Base-by-base conservation (phyloP, 2,888 invertebrate genomes). In the Lepetodrilus schrolli region DNA sequence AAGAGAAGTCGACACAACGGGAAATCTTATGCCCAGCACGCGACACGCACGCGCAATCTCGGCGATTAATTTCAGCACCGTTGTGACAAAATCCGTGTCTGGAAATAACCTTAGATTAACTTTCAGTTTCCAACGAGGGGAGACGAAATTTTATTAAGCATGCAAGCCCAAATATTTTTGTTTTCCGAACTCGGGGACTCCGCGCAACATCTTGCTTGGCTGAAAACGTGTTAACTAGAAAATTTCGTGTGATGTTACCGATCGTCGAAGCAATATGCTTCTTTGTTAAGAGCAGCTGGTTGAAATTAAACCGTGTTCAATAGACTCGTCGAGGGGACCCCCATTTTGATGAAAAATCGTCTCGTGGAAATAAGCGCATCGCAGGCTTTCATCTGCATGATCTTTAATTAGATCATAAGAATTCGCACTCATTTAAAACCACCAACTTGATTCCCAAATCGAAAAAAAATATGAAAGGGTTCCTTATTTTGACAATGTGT, bases 401-500 rank as follows among this genome's bases (percentile, higher is more conserved):
- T 26, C 17, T 58, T 58, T 58, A 58, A 58, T 58, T 58, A 30
- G 58, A 58, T 58, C 58, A 58, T 17, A 58, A 58, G 58, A 58
- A 21, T 13, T 4, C 58, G 10, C n/a, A 34, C 58, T 58, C 58
- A 58, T 58, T 58, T 21, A 58, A 34, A 17, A 17, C 26, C 30
- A 1, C 34, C 58, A 30, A n/a, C 58, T 58, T 58, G 13, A 26
- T 58, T 13, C 7, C 58, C 5, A 34, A 26, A n/a, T 13, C n/a
- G 21, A 23, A 58, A 30, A 58, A n/a, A n/a, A n/a, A n/a, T n/a
- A 58, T 58, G 58, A 58, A 58, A 58, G 58, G 34, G 17, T 17
- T 30, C 58, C n/a, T 23, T 58, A 58, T 58, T 58, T 58, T 58
- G 58, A 58, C 58, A 58, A 58, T 58, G n/a, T 58, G 58, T 58